Evolutionary conservation across 2,113 vertebrate genomes (phyloP).

Genomic region (Rhodinocichla rosea): DNA sequence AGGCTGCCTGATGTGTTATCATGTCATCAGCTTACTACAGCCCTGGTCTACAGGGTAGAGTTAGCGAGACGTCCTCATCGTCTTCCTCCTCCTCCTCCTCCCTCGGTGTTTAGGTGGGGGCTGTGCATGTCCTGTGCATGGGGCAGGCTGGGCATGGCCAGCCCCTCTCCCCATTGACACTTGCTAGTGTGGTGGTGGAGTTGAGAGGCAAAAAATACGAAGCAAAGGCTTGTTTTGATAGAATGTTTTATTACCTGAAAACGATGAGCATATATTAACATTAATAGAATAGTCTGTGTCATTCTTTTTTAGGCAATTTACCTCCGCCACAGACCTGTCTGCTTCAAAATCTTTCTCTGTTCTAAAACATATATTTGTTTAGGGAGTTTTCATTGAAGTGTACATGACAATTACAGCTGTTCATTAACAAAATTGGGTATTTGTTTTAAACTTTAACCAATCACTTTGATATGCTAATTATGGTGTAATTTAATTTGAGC

Average conservation of each 20-base stretch:
- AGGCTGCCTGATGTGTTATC: conserved; percentile 58
- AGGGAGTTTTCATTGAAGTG: conserved; percentile 95
- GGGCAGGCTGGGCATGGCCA: neutral
- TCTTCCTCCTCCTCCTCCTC: neutral
- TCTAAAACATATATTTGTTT: conserved; percentile 99
- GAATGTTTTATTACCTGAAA: conserved; percentile 75
- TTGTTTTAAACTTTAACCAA: conserved; percentile 99
- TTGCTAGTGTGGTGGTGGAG: neutral
- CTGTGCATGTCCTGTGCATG: accelerated
- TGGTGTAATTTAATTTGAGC: conserved; percentile 99
- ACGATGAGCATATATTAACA: conserved; percentile 75
- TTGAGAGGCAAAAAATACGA: conserved; percentile 1
- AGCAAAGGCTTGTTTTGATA: conserved; percentile 73
- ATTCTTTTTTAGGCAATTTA: conserved; percentile 75
- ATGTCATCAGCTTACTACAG: conserved; percentile 43
- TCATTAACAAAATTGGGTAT: conserved; percentile 99
- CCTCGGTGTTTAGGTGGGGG: neutral
- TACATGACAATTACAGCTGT: conserved; percentile 97
- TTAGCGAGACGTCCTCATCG: neutral
- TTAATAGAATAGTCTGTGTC: conserved; percentile 74
- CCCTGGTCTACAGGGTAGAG: conserved; percentile 26
- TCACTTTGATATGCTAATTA: conserved; percentile 99
- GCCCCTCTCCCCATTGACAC: neutral
- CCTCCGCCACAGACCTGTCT: conserved; percentile 73
- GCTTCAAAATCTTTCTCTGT: conserved; percentile 71